Conservation (phyloP, 2,888 invertebrate genomes). For the Eilema sororculum region DNA sequence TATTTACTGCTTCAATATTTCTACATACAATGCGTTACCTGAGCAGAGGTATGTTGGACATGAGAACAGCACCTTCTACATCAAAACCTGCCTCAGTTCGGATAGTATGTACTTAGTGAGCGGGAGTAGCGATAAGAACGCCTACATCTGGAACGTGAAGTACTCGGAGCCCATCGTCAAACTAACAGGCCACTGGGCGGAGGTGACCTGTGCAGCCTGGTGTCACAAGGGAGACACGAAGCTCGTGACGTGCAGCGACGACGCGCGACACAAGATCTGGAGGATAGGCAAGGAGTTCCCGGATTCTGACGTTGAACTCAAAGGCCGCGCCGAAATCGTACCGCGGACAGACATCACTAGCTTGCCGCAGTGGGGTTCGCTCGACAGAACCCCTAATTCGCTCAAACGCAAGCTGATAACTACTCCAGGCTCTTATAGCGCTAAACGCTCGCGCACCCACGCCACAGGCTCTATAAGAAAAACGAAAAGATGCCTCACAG, state of each 20-base stretch:
- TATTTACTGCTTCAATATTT: constrained; percentile 94
- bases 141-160: constrained; percentile 94
- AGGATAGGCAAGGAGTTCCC: constrained; percentile 86
- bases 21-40: constrained; percentile 89
- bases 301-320: constrained; percentile 64
- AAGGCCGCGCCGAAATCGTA: constrained; percentile 69
- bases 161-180: constrained; percentile 89
- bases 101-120: constrained; percentile 94
- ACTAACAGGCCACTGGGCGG: constrained; percentile 92
- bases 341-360: constrained; percentile 56
- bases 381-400: constrained; percentile 84
- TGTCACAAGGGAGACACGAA: constrained; percentile 86
- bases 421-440: constrained; percentile 56
- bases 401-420: constrained; percentile 68
- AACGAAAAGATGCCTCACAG: constrained; percentile 78
- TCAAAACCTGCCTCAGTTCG: constrained; percentile 93
- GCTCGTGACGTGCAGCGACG: constrained; percentile 94
- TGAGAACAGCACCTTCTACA: constrained; percentile 93
- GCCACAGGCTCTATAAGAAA: constrained; percentile 49
- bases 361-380: constrained; percentile 64
- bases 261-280: constrained; percentile 93
- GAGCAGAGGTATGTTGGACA: constrained; percentile 90
- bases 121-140: constrained; percentile 95
- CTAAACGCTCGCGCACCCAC: constrained; percentile 51
- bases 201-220: constrained; percentile 96